Evolutionary conservation across 2,888 invertebrate genomes (phyloP), one percentile per base, ranked within the genome.

Genomic region (Pseudolycoriella hygida): DNA sequence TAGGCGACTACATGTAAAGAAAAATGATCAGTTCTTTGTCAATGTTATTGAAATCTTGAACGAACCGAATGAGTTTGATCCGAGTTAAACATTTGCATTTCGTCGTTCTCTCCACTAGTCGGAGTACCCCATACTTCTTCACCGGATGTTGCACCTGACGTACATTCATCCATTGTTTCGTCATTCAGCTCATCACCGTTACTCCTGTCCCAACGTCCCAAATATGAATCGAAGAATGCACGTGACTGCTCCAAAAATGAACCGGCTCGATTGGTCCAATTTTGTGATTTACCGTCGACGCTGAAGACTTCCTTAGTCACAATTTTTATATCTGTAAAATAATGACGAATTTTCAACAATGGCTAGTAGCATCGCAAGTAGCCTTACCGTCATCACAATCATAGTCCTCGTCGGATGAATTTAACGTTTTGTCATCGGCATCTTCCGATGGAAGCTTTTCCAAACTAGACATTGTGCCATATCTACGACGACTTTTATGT

Each of bases 41-140:
- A n/a, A n/a, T n/a, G n/a, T n/a, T n/a, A 2, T n/a, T 5, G 14
- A 3, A 39, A 39, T 17, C 17, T 12, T 19, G 12, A 6, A 52
- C 69, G 69, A 64, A 77, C 77, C 64, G 76, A 76, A 52, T 74
- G 64, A 1, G 74, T 76, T 50, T 77, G 76, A 56, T 80, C 80
- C 30, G 76, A 79, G 57, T 76, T 77, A 10, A 77, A 68, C 50
- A 61, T 61, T 17, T 69, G 56, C 46, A 67, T 66, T 50, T 85
- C 84, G 53, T 85, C 85, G 51, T 83, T 76, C 34, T 85, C 76
- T 17, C 85, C 86, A 52, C 86, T 86, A 1, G 86, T 87, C 3
- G 87, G 87, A 1, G 87, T 87, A 1, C 87, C 87, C 87, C 87
- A 88, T 18, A 86, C 80, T 56, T 88, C 87, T 60, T 87, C 86